A percentile compares a stretch with the other conserved stretches of the same genome.
Conservation (phyloP, 2,797 vertebrate genomes). For the Amazona finschi region DNA sequence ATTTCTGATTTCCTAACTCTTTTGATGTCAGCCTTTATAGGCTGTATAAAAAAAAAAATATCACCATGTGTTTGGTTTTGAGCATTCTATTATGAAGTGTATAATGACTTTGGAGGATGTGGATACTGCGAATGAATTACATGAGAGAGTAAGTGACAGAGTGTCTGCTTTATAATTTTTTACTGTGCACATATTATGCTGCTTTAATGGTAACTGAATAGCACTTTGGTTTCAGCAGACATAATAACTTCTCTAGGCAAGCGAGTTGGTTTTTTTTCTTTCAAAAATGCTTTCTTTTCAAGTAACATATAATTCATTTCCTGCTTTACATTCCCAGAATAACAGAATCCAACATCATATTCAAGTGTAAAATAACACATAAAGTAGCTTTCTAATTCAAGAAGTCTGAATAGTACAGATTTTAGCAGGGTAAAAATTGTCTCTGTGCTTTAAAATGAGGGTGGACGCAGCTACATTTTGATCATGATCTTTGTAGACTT, state of each 20-base stretch:
- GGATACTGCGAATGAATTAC: neutral
- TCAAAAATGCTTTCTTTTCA: neutral
- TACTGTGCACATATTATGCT: neutral
- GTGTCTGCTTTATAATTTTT: constrained; percentile 19
- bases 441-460: neutral
- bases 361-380: constrained; percentile 7
- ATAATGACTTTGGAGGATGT: constrained; percentile 24
- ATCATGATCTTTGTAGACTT: neutral
- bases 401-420: neutral
- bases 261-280: neutral
- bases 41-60: neutral
- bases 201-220: constrained; percentile 28
- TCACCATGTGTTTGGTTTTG: neutral
- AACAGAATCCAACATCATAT: neutral
- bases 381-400: neutral
- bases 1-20: constrained; percentile 1
- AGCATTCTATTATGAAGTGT: neutral
- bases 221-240: constrained; percentile 4
- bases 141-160: neutral
- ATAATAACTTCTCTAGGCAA: constrained; percentile 35
- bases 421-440: neutral
- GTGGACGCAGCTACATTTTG: neutral
- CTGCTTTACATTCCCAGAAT: neutral
- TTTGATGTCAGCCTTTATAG: constrained; percentile 18
- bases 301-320: neutral